Conservation (phyloP, 2,888 invertebrate species). For the Spisula subtruncata region DNA sequence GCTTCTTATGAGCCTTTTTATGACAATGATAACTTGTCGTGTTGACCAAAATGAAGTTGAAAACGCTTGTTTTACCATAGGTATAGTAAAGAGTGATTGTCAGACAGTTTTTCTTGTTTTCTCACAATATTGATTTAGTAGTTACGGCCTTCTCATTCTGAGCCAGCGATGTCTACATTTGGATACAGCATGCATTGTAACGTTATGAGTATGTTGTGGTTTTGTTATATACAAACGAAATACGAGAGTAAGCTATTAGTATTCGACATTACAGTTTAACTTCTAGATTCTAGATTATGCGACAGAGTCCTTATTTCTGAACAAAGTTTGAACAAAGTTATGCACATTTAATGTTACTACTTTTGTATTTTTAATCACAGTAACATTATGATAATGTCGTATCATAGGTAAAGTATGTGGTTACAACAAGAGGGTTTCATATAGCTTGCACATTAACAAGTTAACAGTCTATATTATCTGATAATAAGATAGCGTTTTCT, state of each 20-base stretch:
- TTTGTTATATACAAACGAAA: not conserved
- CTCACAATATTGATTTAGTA: too few relatives aligned
- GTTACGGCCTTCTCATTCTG: too few relatives aligned
- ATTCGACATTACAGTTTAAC: not conserved
- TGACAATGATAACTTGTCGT: too few relatives aligned
- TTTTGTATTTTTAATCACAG: not conserved
- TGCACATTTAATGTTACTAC: not conserved
- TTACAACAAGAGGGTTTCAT: not conserved
- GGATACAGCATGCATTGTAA: too few relatives aligned
- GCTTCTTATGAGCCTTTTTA: too few relatives aligned
- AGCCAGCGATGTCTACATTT: too few relatives aligned
- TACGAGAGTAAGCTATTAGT: not conserved
- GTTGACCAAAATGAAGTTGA: too few relatives aligned
- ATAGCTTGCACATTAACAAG: not conserved
- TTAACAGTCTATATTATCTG: not conserved
- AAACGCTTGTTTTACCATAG: too few relatives aligned
- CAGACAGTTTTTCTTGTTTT: too few relatives aligned
- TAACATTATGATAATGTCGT: not conserved
- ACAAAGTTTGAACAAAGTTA: not conserved
- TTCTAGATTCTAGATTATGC: not conserved
- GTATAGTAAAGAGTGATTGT: too few relatives aligned
- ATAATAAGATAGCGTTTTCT: constrained; percentile 7
- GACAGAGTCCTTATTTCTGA: not conserved
- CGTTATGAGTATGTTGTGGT: too few relatives aligned
- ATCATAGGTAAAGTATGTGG: not conserved